These are phyloP conservation scores for Cheilosia pagana DNA, from an alignment of 2,888 invertebrate genomes.

Conservation along the genomic window DNA sequence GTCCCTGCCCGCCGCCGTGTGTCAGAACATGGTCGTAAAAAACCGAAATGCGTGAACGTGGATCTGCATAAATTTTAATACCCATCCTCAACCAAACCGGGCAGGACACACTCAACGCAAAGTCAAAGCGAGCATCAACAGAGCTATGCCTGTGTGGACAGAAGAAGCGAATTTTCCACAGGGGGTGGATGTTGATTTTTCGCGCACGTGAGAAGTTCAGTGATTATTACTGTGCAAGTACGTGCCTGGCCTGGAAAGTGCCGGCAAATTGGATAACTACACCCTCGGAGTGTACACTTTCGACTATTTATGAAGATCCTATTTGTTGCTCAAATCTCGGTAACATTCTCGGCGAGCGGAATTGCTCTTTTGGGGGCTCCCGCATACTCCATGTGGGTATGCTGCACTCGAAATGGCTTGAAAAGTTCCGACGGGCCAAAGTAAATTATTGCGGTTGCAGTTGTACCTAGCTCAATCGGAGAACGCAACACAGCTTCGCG, in stretches of 20 bases:
- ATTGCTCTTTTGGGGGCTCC: slow-evolving; percentile 58
- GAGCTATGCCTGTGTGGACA: slow-evolving; percentile 60
- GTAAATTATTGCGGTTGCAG: slow-evolving; percentile 60
- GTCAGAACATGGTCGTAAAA: slow-evolving; percentile 63
- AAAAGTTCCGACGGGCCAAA: slow-evolving; percentile 40
- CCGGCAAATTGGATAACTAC: slow-evolving; percentile 78
- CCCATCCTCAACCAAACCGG: neutral
- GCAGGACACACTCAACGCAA: slow-evolving; percentile 35
- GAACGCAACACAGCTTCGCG: slow-evolving; percentile 18
- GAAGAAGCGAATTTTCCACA: slow-evolving; percentile 19
- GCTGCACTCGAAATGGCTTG: slow-evolving; percentile 51
- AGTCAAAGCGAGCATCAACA: slow-evolving; percentile 59
- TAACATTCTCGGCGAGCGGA: slow-evolving; percentile 48
- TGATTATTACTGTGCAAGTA: slow-evolving; percentile 83
- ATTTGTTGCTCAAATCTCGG: slow-evolving; percentile 76
- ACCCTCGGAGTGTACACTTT: slow-evolving; percentile 43
- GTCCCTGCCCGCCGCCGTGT: slow-evolving; percentile 21
- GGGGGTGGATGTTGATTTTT: slow-evolving; percentile 63
- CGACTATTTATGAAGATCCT: slow-evolving; percentile 76
- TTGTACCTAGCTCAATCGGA: slow-evolving; percentile 26
- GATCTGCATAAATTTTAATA: slow-evolving; percentile 70
- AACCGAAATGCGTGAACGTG: slow-evolving; percentile 72
- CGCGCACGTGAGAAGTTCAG: slow-evolving; percentile 81
- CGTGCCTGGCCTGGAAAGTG: slow-evolving; percentile 83
- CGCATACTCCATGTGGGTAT: neutral